Conservation (phyloP, 1,140 invertebrate genomes). For the Bacillus rossius region DNA sequence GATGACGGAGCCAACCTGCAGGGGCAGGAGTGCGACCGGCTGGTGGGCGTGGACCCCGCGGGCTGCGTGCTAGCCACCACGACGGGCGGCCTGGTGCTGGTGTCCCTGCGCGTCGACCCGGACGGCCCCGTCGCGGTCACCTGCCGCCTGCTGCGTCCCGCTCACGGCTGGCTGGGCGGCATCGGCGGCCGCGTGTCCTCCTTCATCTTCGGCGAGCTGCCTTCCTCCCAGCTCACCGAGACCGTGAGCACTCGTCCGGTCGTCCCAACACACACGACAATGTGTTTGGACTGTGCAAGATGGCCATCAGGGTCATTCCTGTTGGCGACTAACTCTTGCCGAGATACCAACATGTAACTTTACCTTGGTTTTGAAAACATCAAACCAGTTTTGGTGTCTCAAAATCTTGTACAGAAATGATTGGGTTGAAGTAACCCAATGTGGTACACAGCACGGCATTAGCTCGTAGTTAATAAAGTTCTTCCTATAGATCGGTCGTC, state of each 20-base stretch:
- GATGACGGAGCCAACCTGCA: conserved; percentile 81
- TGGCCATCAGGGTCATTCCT: no score
- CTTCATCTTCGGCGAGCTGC: conserved; percentile 68
- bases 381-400: no score
- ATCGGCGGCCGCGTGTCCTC: conserved; percentile 78
- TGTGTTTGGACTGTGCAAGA: no score
- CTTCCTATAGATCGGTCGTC: no score
- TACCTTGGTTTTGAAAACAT: no score
- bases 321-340: no score
- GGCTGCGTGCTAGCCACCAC: conserved; percentile 86
- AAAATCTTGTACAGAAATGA: no score
- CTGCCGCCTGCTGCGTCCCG: conserved; percentile 65
- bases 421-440: no score
- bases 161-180: conserved; percentile 83
- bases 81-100: conserved; percentile 77
- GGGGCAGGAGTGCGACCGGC: conserved; percentile 61
- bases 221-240: conserved; percentile 59
- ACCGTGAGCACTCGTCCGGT: conserved; percentile 52
- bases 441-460: no score
- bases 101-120: conserved; percentile 53
- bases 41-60: conserved; percentile 60
- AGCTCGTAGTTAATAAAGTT: no score
- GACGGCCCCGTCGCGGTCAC: conserved; percentile 59
- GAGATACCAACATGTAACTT: no score
- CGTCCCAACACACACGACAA: no score